phyloP scores from a whole-genome alignment of 1,140 invertebrate genomes.

The Camponotus pennsylvanicus region DNA sequence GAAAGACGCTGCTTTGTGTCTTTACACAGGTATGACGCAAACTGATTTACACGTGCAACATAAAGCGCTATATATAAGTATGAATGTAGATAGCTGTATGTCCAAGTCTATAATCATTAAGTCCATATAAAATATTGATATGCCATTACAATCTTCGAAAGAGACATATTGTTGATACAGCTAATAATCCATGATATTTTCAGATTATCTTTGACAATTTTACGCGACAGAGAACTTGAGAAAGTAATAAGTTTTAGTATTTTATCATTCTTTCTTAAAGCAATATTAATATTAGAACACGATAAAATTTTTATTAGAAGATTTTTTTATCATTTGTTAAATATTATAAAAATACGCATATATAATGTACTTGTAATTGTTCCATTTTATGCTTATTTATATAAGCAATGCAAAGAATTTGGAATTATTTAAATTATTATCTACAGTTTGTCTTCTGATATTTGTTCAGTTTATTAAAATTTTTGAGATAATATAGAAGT shows the following conservation, averaged over 20 bases:
- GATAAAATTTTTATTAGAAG: slow-evolving; percentile 13
- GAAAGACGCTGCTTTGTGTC: slow-evolving; percentile 28
- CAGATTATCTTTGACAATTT: not conserved
- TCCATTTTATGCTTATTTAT: not conserved
- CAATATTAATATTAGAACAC: not conserved
- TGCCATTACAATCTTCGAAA: not conserved
- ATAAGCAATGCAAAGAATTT: not conserved
- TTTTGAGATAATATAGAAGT: not conserved
- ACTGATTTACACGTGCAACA: slow-evolving; percentile 10
- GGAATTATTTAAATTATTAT: not conserved
- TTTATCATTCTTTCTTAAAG: not conserved
- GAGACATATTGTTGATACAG: not conserved
- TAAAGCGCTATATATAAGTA: slow-evolving; percentile 15
- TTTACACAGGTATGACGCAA: slow-evolving; percentile 40
- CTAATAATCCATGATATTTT: slow-evolving; percentile 10
- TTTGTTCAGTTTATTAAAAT: not conserved
- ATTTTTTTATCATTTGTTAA: not conserved
- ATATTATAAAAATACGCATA: not conserved
- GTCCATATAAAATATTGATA: not conserved
- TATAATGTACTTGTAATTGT: not conserved
- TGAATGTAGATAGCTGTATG: not conserved
- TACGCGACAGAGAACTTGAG: not conserved
- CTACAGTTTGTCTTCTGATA: not conserved
- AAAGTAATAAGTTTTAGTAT: not conserved
- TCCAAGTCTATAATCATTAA: slow-evolving; percentile 6